A percentile compares a stretch with the other conserved stretches of the same genome.
phyloP scores from a whole-genome alignment of 1,140 invertebrate species.

The Bacillus rossius region DNA sequence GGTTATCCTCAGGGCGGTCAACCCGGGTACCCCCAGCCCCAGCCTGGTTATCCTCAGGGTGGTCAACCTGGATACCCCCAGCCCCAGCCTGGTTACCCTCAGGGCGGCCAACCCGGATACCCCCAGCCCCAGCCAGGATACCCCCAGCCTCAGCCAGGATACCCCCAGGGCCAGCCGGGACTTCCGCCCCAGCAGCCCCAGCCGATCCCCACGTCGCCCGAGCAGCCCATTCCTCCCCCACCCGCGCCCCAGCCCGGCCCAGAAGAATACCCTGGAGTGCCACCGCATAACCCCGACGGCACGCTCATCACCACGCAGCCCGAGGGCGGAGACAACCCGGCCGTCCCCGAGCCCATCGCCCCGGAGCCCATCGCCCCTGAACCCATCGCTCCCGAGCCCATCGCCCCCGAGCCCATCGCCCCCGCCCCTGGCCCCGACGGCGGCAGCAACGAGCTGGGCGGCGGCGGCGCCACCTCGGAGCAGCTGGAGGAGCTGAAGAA shows the following conservation, averaged over 20 bases:
- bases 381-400: constrained; percentile 10
- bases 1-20: constrained; percentile 21
- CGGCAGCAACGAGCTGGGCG: not conserved
- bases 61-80: constrained; percentile 22
- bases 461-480: not conserved
- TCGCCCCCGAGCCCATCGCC: not conserved
- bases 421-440: not conserved
- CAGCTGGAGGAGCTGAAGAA: constrained; percentile 31
- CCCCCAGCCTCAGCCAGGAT: constrained; percentile 35
- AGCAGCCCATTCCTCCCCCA: constrained; percentile 29
- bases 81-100: constrained; percentile 39
- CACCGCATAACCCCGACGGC: not conserved
- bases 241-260: constrained; percentile 17
- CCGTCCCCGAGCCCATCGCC: not conserved
- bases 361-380: constrained; percentile 7
- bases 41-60: not conserved
- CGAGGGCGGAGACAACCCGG: not conserved
- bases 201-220: constrained; percentile 11
- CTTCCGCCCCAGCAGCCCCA: constrained; percentile 21
- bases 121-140: constrained; percentile 17
- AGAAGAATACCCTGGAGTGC: not conserved
- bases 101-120: constrained; percentile 26
- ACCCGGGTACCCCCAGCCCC: constrained; percentile 27
- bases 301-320: not conserved
- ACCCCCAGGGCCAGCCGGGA: constrained; percentile 39